Conservation (phyloP, 2,888 invertebrate species). For the Callosobruchus maculatus region DNA sequence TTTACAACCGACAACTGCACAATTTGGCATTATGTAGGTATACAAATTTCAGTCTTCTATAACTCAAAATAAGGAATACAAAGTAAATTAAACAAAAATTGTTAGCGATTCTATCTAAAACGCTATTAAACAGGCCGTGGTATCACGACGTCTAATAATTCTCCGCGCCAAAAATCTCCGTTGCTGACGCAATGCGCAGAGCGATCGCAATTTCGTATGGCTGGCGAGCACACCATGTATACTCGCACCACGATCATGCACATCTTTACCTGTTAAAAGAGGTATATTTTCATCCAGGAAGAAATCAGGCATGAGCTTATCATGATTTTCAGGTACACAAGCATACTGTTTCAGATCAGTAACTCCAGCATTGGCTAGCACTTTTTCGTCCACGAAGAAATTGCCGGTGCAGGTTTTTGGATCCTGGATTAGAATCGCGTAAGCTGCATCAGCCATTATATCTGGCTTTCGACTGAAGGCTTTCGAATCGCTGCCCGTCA, state of each 20-base stretch:
- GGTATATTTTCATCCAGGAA: constrained; percentile 63
- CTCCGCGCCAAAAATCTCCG: too few relatives aligned
- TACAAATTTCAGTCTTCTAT: too few relatives aligned
- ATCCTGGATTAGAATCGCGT: constrained; percentile 74
- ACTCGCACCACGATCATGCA: background rate
- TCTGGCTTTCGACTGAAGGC: constrained; percentile 73
- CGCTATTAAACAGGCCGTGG: too few relatives aligned
- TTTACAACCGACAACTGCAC: too few relatives aligned
- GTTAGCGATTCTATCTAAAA: too few relatives aligned
- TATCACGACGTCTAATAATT: too few relatives aligned
- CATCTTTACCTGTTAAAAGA: background rate
- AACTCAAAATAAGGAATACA: too few relatives aligned
- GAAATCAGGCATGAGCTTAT: constrained; percentile 78
- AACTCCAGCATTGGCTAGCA: constrained; percentile 75
- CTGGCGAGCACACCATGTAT: too few relatives aligned
- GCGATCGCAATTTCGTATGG: too few relatives aligned
- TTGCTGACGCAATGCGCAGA: too few relatives aligned
- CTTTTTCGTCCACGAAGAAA: constrained; percentile 89
- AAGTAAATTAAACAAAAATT: too few relatives aligned
- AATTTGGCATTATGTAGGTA: too few relatives aligned
- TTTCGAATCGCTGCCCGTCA: constrained; percentile 64
- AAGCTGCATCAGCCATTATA: constrained; percentile 88
- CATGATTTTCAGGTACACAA: constrained; percentile 65
- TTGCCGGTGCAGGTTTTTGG: constrained; percentile 78
- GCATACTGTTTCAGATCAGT: constrained; percentile 83